These are phyloP conservation scores for Megathymus violae DNA, from an alignment of 1,140 invertebrate genomes.

Conservation along the genomic window DNA sequence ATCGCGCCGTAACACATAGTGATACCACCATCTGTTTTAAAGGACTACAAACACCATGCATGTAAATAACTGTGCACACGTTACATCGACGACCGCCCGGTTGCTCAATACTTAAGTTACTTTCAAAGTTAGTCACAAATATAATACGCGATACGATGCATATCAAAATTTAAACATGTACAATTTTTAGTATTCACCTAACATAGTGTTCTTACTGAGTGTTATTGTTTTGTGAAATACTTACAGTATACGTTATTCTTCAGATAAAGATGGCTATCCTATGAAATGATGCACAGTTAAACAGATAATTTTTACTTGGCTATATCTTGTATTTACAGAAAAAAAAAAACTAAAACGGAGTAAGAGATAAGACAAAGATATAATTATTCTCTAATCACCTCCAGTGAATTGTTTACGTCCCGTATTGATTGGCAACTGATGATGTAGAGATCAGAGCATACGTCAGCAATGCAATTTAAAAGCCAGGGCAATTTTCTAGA, in stretches of 20 bases:
- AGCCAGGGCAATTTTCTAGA: slow-evolving; percentile 38
- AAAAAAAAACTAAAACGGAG: slow-evolving; percentile 54
- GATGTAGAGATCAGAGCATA: slow-evolving; percentile 17
- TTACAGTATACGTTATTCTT: slow-evolving; percentile 85
- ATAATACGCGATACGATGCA: slow-evolving; percentile 58
- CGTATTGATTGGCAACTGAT: slow-evolving; percentile 12
- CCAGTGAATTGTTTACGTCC: slow-evolving; percentile 24
- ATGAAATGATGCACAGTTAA: slow-evolving; percentile 87
- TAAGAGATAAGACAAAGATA: slow-evolving; percentile 46
- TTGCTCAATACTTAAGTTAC: slow-evolving; percentile 41
- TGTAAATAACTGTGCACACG: slow-evolving; percentile 66
- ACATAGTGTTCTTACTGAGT: slow-evolving; percentile 80
- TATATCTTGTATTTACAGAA: slow-evolving; percentile 82
- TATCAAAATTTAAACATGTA: slow-evolving; percentile 61
- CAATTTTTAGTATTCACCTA: slow-evolving; percentile 77
- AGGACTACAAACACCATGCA: slow-evolving; percentile 76
- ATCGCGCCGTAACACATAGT: slow-evolving; percentile 53
- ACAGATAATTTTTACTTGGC: slow-evolving; percentile 86
- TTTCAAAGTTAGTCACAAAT: slow-evolving; percentile 69
- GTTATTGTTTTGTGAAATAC: slow-evolving; percentile 85
- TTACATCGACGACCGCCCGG: slow-evolving; percentile 53
- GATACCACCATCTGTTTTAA: slow-evolving; percentile 70
- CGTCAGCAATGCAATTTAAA: slow-evolving; percentile 49
- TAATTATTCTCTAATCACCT: slow-evolving; percentile 11
- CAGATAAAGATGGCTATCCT: slow-evolving; percentile 86